Base-by-base conservation (phyloP, 2,113 vertebrate genomes). In the western clawed frog (Xenopus tropicalis) region DNA sequence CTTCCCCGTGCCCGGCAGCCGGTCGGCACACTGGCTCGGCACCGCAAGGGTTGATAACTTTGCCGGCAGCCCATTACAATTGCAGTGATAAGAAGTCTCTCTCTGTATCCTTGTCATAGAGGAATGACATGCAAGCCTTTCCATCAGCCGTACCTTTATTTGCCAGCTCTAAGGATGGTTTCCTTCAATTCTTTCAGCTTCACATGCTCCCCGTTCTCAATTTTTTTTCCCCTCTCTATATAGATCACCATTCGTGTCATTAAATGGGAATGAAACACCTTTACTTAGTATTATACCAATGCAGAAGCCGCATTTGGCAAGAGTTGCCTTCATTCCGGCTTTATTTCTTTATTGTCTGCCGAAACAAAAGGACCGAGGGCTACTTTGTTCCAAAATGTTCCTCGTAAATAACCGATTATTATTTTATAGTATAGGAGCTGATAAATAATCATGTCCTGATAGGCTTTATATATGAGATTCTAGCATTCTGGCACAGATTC, bases 111-210 rank as follows among this genome's bases (percentile, higher is more conserved):
- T 56, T 74, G 71, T 66, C 11, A 74, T 66, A 61, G 23, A 61
- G 64, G 22, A 37, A 22, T 23, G 66, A 54, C 66, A 69, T 74
- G 43, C 14, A 14, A 68, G 37, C 17, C 20, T 74, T 68, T 57
- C 71, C 19, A 56, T 69, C 58, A 54, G 58, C 66, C 48, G 42
- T 74, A 62, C 56, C 64, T 59, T 67, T 61, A 67, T 51, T 46
- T 68, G 56, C 64, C 19, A 54, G 43, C 23, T 37, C 57, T 61
- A 66, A 74, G 43, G 52, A 61, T 68, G 65, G 65, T 61, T 67
- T 61, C 65, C 48, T 68, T 54, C 56, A 69, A 74, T 74, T 68
- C 51, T 51, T 29, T n/a, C 29, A 44, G 62, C 25, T 69, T 17
- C 54, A 61, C 56, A 43, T 25, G 20, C 56, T 74, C 29, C 21